Evolutionary conservation across 2,888 invertebrate genomes (phyloP), one percentile per base, ranked within the genome.

Genomic region (Punctoribates punctum): DNA sequence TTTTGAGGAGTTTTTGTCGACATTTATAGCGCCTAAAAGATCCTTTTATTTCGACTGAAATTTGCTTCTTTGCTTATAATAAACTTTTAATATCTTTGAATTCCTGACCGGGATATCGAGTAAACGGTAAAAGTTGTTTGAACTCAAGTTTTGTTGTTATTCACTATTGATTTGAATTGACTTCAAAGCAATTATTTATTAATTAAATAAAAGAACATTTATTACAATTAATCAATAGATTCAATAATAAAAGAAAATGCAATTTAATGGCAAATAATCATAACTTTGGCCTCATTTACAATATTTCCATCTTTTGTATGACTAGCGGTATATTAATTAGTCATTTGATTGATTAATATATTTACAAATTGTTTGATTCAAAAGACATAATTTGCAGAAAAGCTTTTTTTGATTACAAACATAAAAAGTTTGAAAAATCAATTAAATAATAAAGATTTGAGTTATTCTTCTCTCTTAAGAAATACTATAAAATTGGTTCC

Each of bases 201-300:
- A n/a, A n/a, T n/a, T n/a, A n/a, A n/a, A n/a, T n/a, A n/a, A n/a
- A n/a, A n/a, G n/a, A n/a, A n/a, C n/a, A n/a, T n/a, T n/a, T n/a
- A n/a, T n/a, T n/a, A n/a, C n/a, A n/a, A n/a, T n/a, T n/a, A n/a
- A 60, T 60, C 15, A 60, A 23, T 60, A 23, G 5, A 15, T 23
- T 25, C 3, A 23, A 60, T 48, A 15, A 48, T 48, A 17, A 4
- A 48, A 48, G 6, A 48, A 48, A 48, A 48, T 48, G 48, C 17
- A 11, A 48, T 11, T 11, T 48, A 11, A 60, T 60, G 60, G 23
- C 23, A 60, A 60, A 23, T 25, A 60, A 25, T 60, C 5, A 23
- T 17, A 60, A 60, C 60, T 60, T 60, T 60, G 60, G 60, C 60
- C 60, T 60, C 60, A 60, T 60, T 60, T 60, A 9, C 60, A 60